These are phyloP conservation scores for Dicrostonyx torquatus DNA, from an alignment of 2,797 vertebrate genomes.

Conservation along the genomic window DNA sequence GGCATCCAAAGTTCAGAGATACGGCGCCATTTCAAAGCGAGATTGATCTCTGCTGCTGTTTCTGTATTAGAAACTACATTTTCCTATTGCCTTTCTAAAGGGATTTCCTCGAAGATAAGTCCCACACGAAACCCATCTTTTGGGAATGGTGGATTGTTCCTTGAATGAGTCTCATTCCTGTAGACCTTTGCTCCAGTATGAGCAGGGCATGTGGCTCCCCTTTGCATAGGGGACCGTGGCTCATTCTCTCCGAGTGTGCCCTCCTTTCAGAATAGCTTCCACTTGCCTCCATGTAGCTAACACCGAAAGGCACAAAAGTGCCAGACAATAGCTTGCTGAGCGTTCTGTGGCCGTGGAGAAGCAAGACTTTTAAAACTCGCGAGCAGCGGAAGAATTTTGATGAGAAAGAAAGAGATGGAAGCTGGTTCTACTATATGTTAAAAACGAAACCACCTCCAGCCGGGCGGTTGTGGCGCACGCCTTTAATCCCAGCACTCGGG, in stretches of 20 bases:
- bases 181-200: neutral
- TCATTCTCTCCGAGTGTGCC: neutral
- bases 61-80: neutral
- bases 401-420: slow-evolving; percentile 91
- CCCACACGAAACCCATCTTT: neutral
- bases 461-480: too few species aligned
- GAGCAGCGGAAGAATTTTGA: slow-evolving; percentile 99
- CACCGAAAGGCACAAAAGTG: neutral
- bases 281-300: neutral
- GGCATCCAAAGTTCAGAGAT: neutral
- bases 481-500: too few species aligned
- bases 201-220: neutral
- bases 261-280: neutral
- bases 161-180: neutral
- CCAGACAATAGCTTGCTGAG: neutral
- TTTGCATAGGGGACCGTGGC: neutral
- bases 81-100: neutral
- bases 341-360: slow-evolving; percentile 66
- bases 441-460: slow-evolving; percentile 98
- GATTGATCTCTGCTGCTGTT: neutral
- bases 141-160: neutral
- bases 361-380: slow-evolving; percentile 95
- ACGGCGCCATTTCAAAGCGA: neutral
- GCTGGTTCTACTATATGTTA: slow-evolving; percentile 96
- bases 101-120: neutral